Conservation (phyloP, 2,113 vertebrate genomes). For the Epinephelus moara region DNA sequence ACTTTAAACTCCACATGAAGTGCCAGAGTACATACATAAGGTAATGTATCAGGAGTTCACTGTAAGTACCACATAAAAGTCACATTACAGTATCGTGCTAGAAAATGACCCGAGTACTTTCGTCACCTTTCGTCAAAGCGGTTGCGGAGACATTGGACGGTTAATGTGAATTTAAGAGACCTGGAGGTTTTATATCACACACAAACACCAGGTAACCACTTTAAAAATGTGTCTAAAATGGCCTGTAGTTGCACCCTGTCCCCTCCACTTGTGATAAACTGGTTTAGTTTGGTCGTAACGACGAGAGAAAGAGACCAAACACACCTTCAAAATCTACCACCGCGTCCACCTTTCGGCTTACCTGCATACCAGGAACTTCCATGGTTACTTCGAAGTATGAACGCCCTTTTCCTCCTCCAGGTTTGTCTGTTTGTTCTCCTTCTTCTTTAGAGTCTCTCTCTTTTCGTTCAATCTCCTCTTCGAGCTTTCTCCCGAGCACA, state of each 20-base stretch:
- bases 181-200: neutral
- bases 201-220: neutral
- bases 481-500: neutral
- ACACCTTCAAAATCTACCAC: neutral
- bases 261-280: neutral
- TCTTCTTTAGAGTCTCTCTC: neutral
- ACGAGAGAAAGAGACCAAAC: neutral
- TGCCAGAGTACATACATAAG: no score
- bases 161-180: neutral
- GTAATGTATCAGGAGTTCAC: neutral
- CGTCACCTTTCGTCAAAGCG: neutral
- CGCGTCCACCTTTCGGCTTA: conserved; percentile 66
- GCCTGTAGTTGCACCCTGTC: neutral
- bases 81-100: neutral
- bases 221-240: neutral
- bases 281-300: neutral
- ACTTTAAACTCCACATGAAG: neutral
- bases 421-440: conserved; percentile 11
- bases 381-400: conserved; percentile 68
- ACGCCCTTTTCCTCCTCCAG: conserved; percentile 73
- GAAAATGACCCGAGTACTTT: neutral
- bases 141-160: neutral
- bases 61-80: neutral
- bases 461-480: neutral
- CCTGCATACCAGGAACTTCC: conserved; percentile 84